phyloP scores from a whole-genome alignment of 2,888 invertebrate species.

The Tigriopus californicus region DNA sequence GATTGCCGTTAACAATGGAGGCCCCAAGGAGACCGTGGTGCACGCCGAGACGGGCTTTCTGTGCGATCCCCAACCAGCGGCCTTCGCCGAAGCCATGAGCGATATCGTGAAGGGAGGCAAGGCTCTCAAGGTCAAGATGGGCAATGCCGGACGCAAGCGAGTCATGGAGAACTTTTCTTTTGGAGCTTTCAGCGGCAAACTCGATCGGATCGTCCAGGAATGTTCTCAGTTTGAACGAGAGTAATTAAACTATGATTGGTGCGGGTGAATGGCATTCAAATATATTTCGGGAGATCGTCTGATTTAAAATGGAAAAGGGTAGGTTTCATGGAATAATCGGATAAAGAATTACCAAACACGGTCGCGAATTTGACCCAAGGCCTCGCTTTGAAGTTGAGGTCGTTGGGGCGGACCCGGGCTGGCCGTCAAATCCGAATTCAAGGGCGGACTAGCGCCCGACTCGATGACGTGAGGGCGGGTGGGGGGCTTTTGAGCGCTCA shows the following conservation, averaged over 20 bases:
- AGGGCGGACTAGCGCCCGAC: too few relatives aligned
- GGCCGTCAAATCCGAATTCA: too few relatives aligned
- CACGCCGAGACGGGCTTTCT: slow-evolving; percentile 61
- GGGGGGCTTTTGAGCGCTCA: too few relatives aligned
- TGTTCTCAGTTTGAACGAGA: background rate
- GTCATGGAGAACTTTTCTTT: slow-evolving; percentile 67
- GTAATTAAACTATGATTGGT: background rate
- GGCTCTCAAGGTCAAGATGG: slow-evolving; percentile 43
- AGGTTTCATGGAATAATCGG: too few relatives aligned
- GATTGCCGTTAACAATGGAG: slow-evolving; percentile 84
- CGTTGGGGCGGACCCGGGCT: too few relatives aligned
- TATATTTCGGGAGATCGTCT: too few relatives aligned
- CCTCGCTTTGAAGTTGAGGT: too few relatives aligned
- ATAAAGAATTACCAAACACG: too few relatives aligned
- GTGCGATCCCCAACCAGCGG: slow-evolving; percentile 44
- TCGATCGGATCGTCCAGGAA: slow-evolving; percentile 30
- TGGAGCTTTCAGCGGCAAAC: slow-evolving; percentile 48
- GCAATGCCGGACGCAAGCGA: slow-evolving; percentile 49
- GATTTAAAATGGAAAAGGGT: too few relatives aligned
- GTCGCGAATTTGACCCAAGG: too few relatives aligned
- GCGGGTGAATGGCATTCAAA: too few relatives aligned
- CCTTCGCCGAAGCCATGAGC: slow-evolving; percentile 58
- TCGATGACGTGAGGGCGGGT: too few relatives aligned
- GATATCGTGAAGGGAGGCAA: slow-evolving; percentile 41
- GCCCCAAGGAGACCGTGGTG: slow-evolving; percentile 77